Conservation (phyloP, 2,797 vertebrate species). For the Loris lydekkerianus region DNA sequence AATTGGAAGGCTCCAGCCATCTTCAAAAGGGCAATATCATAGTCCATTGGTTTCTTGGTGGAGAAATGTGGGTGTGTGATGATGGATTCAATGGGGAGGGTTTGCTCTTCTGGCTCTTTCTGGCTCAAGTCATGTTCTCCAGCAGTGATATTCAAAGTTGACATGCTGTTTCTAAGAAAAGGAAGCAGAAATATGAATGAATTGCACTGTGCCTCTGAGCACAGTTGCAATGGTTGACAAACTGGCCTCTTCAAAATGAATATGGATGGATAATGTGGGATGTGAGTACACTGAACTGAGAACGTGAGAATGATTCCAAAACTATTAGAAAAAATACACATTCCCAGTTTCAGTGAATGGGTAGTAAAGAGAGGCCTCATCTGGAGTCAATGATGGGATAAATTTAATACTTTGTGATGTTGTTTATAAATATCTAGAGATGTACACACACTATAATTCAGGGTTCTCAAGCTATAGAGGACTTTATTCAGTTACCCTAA, state of each 20-base stretch:
- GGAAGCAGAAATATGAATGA: background rate
- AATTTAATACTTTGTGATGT: background rate
- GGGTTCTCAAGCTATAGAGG: background rate
- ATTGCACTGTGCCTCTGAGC: background rate
- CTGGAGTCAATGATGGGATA: background rate
- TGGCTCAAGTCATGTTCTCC: slow-evolving; percentile 86
- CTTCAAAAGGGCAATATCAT: slow-evolving; percentile 93
- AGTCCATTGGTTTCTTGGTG: slow-evolving; percentile 90
- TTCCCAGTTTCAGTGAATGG: background rate
- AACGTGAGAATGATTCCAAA: background rate
- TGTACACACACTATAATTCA: background rate
- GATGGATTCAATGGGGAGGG: slow-evolving; percentile 87
- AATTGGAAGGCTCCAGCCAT: slow-evolving; percentile 90
- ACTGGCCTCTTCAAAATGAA: slow-evolving; percentile 40
- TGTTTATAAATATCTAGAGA: background rate
- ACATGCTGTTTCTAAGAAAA: slow-evolving; percentile 73
- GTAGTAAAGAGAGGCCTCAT: background rate
- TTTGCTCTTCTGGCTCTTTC: slow-evolving; percentile 89
- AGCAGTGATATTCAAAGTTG: slow-evolving; percentile 83
- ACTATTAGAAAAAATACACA: background rate
- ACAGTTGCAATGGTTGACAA: background rate
- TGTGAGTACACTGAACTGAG: background rate
- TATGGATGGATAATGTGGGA: background rate
- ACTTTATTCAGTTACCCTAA: background rate
- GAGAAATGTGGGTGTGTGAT: slow-evolving; percentile 92